A percentile compares a stretch with the other conserved stretches of the same genome.
phyloP scores from a whole-genome alignment of 1,140 invertebrate species.

The Chelonus insularis region DNA sequence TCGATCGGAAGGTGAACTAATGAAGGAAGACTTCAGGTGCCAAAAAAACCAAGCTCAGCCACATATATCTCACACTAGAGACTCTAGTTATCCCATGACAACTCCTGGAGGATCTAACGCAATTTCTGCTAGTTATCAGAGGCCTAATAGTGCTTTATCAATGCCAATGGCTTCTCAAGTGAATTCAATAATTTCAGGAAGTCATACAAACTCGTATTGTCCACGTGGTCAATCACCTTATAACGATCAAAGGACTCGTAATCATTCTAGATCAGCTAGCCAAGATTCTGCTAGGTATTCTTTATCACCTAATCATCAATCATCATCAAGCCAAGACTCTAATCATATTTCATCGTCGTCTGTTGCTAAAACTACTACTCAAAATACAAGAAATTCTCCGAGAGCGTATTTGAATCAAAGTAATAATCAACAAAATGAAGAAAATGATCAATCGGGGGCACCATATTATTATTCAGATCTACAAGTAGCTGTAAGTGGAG shows the following conservation, averaged over 20 bases:
- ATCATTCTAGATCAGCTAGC: conserved; percentile 43
- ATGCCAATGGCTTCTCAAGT: conserved; percentile 34
- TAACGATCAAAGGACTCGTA: too few relatives aligned
- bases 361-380: conserved; percentile 1
- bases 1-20: conserved; percentile 29
- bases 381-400: conserved; percentile 2
- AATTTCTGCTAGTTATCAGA: conserved; percentile 33
- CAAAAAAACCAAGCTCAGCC: conserved; percentile 22
- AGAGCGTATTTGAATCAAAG: not conserved
- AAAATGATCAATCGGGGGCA: conserved; percentile 57
- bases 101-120: conserved; percentile 30
- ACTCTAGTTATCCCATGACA: conserved; percentile 43
- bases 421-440: conserved; percentile 10
- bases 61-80: conserved; percentile 38
- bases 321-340: conserved; percentile 48
- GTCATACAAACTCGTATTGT: not conserved
- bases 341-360: conserved; percentile 30
- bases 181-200: conserved; percentile 14
- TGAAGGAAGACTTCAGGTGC: conserved; percentile 19
- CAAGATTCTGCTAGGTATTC: conserved; percentile 44
- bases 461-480: conserved; percentile 88
- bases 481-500: conserved; percentile 36
- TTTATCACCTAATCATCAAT: conserved; percentile 39
- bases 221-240: too few relatives aligned
- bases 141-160: conserved; percentile 37